Evolutionary conservation across 2,113 vertebrate species (phyloP), one percentile per base, ranked within the genome.

Genomic region (Pluvialis apricaria): DNA sequence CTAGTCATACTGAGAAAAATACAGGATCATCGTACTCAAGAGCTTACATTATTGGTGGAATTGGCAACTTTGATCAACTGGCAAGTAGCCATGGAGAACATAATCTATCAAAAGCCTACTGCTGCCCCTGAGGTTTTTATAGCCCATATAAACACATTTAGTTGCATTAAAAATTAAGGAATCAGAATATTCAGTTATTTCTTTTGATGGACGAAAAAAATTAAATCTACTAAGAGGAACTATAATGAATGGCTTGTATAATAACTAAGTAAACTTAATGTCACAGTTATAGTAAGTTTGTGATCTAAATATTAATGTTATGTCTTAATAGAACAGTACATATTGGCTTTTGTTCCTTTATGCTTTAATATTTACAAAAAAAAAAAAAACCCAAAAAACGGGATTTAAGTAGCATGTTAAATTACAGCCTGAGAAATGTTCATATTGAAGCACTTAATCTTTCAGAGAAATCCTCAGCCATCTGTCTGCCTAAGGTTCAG

Each of bases 401-500:
- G 21, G 7, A 20, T 82, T 84, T 87, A 95, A 96, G 49, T 82
- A 92, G 24, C 52, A 65, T 65, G 66, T 29, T 80, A 81, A 94
- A 94, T 86, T 77, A 60, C n/a, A 88, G 22, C 10, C 60, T 88
- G 22, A 94, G 64, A 95, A 70, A 81, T 70, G 55, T 42, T 92
- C 79, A 34, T 42, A 47, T 42, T 5, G 10, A 93, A 96, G 13
- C 32, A 54, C 13, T 81, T 83, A 79, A 87, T 96, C 65, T 93
- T 84, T 85, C 77, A 72, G 61, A 96, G 72, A 73, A 96, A 85
- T 76, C 16, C 58, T 93, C 69, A 79, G 32, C 80, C 94, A 91
- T 96, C 69, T 97, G 85, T 92, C 92, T 86, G 52, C 65, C 49
- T 75, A 55, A 64, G 51, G 62, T 87, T 96, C 58, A 54, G 82